Percentiles rank a stretch among this genome's conserved stretches.
Evolutionary conservation across 2,113 vertebrate species (phyloP).

Genomic region (Typhlomys cinereus): DNA sequence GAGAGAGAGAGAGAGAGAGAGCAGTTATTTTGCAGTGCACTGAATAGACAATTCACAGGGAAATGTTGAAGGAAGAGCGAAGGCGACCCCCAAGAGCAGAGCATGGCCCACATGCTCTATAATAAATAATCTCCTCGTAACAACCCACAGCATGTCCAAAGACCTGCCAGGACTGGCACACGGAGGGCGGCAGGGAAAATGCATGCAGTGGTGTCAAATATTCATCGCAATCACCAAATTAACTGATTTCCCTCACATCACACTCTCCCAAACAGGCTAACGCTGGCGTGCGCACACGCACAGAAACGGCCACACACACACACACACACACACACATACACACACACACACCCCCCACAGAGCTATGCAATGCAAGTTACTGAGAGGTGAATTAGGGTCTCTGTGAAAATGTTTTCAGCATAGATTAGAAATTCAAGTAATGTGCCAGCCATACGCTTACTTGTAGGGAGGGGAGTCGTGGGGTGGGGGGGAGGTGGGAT

Average conservation of each 20-base stretch:
- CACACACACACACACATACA: not conserved
- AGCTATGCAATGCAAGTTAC: slow-evolving; percentile 76
- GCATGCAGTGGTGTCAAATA: slow-evolving; percentile 74
- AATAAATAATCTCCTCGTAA: slow-evolving; percentile 82
- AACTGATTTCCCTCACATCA: slow-evolving; percentile 65
- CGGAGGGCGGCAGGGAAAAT: slow-evolving; percentile 78
- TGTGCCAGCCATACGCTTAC: slow-evolving; percentile 25
- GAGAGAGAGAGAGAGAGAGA: not conserved
- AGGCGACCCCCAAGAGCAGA: slow-evolving; percentile 83
- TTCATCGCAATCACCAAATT: slow-evolving; percentile 72
- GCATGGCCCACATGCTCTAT: slow-evolving; percentile 80
- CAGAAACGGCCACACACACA: not conserved
- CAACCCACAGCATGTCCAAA: slow-evolving; percentile 77
- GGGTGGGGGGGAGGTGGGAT: slow-evolving; percentile 43
- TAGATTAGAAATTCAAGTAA: slow-evolving; percentile 61
- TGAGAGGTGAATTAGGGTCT: slow-evolving; percentile 73
- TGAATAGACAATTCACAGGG: slow-evolving; percentile 86
- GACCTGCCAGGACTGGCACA: slow-evolving; percentile 77
- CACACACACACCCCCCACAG: not conserved
- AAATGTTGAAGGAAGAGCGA: slow-evolving; percentile 78
- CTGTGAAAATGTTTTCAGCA: slow-evolving; percentile 47
- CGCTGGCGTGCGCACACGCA: not conserved
- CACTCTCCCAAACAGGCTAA: slow-evolving; percentile 10
- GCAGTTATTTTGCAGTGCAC: slow-evolving; percentile 79
- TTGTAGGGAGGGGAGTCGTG: slow-evolving; percentile 9